Evolutionary conservation across 2,888 invertebrate species (phyloP), one percentile per base, ranked within the genome.

Genomic region (Hyalella azteca): DNA sequence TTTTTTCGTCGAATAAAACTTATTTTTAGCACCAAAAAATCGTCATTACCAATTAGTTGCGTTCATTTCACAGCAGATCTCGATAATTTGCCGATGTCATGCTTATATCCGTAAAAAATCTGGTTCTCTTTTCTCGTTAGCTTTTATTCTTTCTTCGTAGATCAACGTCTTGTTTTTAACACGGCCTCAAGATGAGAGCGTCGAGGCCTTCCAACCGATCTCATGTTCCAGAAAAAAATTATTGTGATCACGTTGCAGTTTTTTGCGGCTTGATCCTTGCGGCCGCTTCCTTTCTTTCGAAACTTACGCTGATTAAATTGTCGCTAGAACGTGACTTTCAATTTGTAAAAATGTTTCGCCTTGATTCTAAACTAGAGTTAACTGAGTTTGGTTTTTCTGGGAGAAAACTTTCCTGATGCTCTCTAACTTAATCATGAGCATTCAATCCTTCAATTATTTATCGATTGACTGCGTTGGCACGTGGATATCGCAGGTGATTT

Each of bases 301-400:
- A 26, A 54, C 54, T 54, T 54, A 22, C 54, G 22, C 54, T 54
- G 54, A 54, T 54, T 54, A 54, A 54, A 54, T 54, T 54, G 54
- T 54, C 54, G 7, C 54, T 54, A 22, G 11, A 54, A 54, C 54
- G 54, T 54, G 54, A 54, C 54, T 54, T 54, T 54, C 54, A 54
- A 54, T 54, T 54, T 54, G 26, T 29, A 19, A 54, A 54, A 54
- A 54, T 13, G 22, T 22, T 54, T n/a, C n/a, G n/a, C n/a, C n/a
- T n/a, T n/a, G n/a, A n/a, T n/a, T n/a, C n/a, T n/a, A n/a, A n/a
- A n/a, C n/a, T n/a, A n/a, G n/a, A n/a, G n/a, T n/a, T n/a, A n/a
- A n/a, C n/a, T n/a, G n/a, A n/a, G n/a, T n/a, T n/a, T n/a, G n/a
- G n/a, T n/a, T n/a, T n/a, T n/a, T n/a, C n/a, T n/a, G n/a, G n/a